Percentiles rank a stretch among this genome's conserved stretches.
Conservation (phyloP, 2,888 invertebrate species). For the Aricia artaxerxes region DNA sequence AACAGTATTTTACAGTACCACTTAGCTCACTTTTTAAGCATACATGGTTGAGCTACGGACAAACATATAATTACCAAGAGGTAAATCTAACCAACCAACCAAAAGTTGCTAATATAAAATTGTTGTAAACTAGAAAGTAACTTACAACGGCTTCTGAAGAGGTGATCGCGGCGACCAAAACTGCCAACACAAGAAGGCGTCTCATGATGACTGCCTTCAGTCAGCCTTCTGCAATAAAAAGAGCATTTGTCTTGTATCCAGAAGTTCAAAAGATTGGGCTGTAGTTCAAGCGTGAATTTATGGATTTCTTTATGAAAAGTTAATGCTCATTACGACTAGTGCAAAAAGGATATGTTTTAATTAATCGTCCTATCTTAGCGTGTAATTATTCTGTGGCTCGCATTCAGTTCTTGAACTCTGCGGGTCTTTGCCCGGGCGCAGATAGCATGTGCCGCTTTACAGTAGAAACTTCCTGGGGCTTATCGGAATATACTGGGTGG, state of each 20-base stretch:
- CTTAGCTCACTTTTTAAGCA: too few species aligned
- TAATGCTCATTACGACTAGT: background rate
- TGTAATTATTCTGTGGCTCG: background rate
- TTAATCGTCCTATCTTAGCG: background rate
- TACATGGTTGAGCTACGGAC: too few species aligned
- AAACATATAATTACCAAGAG: too few species aligned
- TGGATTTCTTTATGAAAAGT: too few species aligned
- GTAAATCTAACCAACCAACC: too few species aligned
- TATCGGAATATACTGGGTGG: conserved; percentile 17
- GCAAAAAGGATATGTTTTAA: too few species aligned
- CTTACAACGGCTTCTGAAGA: conserved; percentile 62
- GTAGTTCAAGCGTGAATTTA: background rate
- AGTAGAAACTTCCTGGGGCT: conserved; percentile 21
- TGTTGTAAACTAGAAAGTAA: background rate
- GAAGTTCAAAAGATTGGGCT: background rate
- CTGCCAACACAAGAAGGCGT: conserved; percentile 58
- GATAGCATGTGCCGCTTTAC: conserved; percentile 15
- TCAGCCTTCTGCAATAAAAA: conserved; percentile 44
- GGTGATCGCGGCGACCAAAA: conserved; percentile 63
- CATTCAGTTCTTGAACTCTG: conserved; percentile 20
- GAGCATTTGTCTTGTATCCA: background rate
- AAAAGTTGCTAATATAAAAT: too few species aligned
- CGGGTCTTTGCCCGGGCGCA: conserved; percentile 21
- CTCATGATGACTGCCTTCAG: conserved; percentile 57
- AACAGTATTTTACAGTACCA: too few species aligned